Evolutionary conservation across 2,888 invertebrate species (phyloP).

Genomic region (Ormyrus nitidulus): DNA sequence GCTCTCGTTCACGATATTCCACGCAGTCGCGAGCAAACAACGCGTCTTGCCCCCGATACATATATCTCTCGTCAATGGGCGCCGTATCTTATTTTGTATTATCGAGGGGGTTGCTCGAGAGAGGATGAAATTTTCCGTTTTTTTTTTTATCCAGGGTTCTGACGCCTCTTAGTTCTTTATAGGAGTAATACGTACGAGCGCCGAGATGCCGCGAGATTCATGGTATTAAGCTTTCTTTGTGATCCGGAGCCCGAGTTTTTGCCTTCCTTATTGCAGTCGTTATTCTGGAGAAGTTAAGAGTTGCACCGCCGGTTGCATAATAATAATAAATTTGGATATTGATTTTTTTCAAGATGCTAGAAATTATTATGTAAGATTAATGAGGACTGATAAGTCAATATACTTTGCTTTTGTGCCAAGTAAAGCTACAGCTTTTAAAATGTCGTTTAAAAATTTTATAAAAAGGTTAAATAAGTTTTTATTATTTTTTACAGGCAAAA

Average conservation of each 20-base stretch:
- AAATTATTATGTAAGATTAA: too few relatives aligned
- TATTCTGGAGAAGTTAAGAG: conserved; percentile 14
- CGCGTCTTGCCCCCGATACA: conserved; percentile 68
- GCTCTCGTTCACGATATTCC: not conserved
- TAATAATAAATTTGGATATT: conserved; percentile 10
- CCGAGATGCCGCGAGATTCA: conserved; percentile 25
- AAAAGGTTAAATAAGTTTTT: too few relatives aligned
- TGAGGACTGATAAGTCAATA: too few relatives aligned
- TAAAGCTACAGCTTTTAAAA: too few relatives aligned
- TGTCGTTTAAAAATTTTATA: too few relatives aligned
- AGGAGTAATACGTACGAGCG: not conserved
- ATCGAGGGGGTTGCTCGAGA: conserved; percentile 45
- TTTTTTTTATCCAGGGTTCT: conserved; percentile 17
- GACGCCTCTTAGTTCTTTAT: conserved; percentile 22
- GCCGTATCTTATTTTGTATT: conserved; percentile 59
- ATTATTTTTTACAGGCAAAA: too few relatives aligned
- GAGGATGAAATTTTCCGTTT: conserved; percentile 47
- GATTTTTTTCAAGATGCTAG: not conserved
- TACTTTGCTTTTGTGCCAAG: too few relatives aligned
- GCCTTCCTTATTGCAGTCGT: conserved; percentile 35
- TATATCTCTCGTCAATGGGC: conserved; percentile 75
- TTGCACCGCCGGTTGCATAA: not conserved
- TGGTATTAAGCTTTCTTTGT: conserved; percentile 46
- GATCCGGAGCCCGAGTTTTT: conserved; percentile 20
- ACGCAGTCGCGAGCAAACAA: conserved; percentile 72